Evolutionary conservation across 2,113 vertebrate genomes (phyloP).

Genomic region (Promerops cafer): DNA sequence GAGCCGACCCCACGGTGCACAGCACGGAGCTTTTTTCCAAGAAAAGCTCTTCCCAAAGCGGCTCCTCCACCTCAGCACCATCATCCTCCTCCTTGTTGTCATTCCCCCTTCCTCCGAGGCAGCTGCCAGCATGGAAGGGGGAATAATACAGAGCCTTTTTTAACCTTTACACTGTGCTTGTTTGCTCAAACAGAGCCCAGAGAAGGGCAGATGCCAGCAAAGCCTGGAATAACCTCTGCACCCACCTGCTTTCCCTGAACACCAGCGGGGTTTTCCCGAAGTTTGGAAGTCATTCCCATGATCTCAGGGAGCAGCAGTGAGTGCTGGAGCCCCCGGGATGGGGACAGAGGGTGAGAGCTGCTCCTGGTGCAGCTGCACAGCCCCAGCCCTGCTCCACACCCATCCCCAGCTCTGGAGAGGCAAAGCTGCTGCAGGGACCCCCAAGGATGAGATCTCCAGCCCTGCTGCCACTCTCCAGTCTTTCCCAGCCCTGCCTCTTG

Average conservation of each 20-base stretch:
- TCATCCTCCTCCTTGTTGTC: constrained; percentile 10
- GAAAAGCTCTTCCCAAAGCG: constrained; percentile 26
- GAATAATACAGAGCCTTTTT: neutral
- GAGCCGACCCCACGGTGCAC: neutral
- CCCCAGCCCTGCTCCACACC: neutral
- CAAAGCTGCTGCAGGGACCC: neutral
- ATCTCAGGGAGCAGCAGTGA: neutral
- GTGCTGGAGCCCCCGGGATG: neutral
- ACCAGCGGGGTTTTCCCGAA: neutral
- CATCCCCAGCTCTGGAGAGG: neutral
- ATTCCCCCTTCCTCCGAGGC: neutral
- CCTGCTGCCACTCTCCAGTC: neutral
- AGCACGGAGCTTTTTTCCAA: neutral
- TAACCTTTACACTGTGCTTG: neutral
- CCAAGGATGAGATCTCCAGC: neutral
- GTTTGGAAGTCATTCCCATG: neutral
- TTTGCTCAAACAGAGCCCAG: neutral
- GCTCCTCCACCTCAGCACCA: constrained; percentile 3
- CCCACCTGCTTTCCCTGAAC: neutral
- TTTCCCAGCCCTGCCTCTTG: neutral
- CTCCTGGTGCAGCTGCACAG: neutral
- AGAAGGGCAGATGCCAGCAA: neutral
- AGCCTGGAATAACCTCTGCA: neutral
- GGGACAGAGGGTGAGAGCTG: neutral
- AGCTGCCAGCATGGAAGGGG: neutral